Conservation (phyloP, 2,888 invertebrate genomes). For the Lasioglossum villosulum region DNA sequence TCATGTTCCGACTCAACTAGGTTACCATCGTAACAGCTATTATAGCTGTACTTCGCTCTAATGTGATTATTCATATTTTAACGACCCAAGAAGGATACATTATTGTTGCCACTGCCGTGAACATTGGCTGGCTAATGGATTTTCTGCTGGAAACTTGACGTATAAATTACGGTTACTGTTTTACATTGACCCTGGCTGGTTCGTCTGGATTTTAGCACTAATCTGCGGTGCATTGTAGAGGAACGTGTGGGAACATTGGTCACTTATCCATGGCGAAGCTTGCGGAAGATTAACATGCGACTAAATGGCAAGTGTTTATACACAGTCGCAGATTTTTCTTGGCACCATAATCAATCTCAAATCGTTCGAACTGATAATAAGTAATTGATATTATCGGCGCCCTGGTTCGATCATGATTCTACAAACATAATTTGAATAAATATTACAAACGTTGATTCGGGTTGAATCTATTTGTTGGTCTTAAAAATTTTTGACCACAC, state of each 20-base stretch:
- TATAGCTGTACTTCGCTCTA: neutral
- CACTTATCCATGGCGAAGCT: neutral
- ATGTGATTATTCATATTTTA: constrained; percentile 13
- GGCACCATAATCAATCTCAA: too few species aligned
- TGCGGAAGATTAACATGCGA: too few species aligned
- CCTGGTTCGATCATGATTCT: too few species aligned
- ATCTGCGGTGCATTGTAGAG: neutral
- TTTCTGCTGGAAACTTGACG: neutral
- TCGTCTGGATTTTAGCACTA: neutral
- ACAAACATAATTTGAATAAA: too few species aligned
- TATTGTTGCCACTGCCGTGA: neutral
- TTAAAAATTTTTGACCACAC: too few species aligned
- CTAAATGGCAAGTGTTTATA: too few species aligned
- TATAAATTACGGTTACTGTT: neutral
- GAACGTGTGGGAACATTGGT: neutral
- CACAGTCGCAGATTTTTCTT: too few species aligned
- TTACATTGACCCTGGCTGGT: neutral
- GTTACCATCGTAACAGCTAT: constrained; percentile 5
- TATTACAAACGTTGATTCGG: too few species aligned
- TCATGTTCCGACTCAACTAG: neutral
- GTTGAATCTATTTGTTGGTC: too few species aligned
- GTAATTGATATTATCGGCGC: too few species aligned
- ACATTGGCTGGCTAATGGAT: neutral
- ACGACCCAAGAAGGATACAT: neutral
- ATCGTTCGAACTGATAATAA: too few species aligned